Evolutionary conservation across 2,113 vertebrate species (phyloP).

Genomic region (Castor canadensis): DNA sequence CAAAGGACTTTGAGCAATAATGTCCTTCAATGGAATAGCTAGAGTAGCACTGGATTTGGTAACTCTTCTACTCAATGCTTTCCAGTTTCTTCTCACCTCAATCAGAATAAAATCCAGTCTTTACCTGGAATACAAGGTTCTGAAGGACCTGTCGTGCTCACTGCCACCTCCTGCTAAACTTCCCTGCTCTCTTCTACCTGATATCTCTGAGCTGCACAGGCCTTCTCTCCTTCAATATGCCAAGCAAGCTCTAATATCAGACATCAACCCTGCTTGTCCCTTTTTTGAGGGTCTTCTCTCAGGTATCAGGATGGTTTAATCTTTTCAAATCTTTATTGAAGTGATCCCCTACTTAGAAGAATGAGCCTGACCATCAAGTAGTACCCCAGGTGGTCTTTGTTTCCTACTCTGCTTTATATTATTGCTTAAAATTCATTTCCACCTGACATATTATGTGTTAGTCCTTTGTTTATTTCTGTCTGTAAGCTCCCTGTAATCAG

Average conservation of each 20-base stretch:
- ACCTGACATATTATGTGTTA: neutral
- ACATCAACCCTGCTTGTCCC: neutral
- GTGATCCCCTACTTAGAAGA: neutral
- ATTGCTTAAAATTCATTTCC: conserved; percentile 3
- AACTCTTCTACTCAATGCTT: neutral
- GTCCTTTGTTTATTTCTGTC: conserved; percentile 1
- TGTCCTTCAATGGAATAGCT: neutral
- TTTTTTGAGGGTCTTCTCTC: neutral
- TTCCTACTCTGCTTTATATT: neutral
- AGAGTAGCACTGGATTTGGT: neutral
- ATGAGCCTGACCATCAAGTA: neutral
- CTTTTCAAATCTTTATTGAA: neutral
- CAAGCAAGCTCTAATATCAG: neutral
- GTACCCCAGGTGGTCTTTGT: neutral
- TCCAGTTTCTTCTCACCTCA: neutral
- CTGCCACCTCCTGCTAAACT: no score
- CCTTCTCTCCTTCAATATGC: neutral
- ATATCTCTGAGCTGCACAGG: rapidly evolving
- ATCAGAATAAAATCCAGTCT: neutral
- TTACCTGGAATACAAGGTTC: neutral
- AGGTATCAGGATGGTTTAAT: neutral
- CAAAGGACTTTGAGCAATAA: neutral
- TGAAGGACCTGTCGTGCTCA: rapidly evolving
- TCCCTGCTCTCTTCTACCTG: neutral
- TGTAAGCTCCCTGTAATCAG: neutral